Conservation (phyloP, 2,113 vertebrate species). For the Callospermophilus lateralis region DNA sequence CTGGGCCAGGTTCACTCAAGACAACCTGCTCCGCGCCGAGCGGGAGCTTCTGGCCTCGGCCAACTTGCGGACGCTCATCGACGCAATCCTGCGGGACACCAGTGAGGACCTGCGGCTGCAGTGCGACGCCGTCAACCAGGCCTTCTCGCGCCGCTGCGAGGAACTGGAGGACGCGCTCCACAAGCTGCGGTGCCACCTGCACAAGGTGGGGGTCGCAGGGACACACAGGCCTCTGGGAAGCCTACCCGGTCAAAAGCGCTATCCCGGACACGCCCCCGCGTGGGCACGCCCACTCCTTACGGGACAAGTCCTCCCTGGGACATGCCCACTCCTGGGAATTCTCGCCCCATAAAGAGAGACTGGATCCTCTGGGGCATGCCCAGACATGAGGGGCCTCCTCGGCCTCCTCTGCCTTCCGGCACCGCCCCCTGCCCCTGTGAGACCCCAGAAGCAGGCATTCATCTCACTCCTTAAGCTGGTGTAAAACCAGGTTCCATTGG, state of each 20-base stretch:
- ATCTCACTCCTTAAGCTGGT: background rate
- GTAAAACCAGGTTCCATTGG: background rate
- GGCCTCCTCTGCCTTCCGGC: background rate
- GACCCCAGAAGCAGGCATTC: background rate
- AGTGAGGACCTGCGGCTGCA: constrained; percentile 91
- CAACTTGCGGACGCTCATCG: constrained; percentile 89
- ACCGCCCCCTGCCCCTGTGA: too few relatives aligned
- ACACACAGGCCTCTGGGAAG: background rate
- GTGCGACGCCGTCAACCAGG: constrained; percentile 86
- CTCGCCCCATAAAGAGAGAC: too few relatives aligned
- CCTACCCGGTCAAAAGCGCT: background rate
- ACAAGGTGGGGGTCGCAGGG: constrained; percentile 82
- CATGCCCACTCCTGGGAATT: background rate
- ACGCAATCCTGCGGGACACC: constrained; percentile 90
- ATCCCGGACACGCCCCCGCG: background rate
- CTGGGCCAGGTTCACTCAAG: constrained; percentile 92
- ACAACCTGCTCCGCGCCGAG: constrained; percentile 89
- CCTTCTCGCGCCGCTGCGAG: constrained; percentile 88
- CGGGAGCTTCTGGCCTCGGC: constrained; percentile 88
- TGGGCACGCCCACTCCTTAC: background rate
- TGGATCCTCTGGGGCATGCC: background rate
- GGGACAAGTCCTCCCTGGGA: background rate
- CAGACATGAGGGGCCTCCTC: background rate
- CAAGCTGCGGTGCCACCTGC: constrained; percentile 89
- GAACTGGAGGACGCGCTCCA: constrained; percentile 89